phyloP scores from a whole-genome alignment of 2,113 vertebrate genomes.

The Hiodon alosoides region DNA sequence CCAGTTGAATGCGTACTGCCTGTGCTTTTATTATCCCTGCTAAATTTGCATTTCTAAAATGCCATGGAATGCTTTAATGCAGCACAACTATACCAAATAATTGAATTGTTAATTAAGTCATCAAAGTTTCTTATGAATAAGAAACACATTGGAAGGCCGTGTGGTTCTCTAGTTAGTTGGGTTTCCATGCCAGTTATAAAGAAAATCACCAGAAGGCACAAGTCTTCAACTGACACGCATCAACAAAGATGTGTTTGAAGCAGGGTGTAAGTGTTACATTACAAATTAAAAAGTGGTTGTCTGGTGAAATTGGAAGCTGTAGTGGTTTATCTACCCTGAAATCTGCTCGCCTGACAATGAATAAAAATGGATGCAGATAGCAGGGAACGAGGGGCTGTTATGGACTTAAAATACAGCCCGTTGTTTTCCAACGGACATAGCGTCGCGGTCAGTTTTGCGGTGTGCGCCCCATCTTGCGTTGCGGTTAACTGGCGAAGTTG shows the following conservation, averaged over 20 bases:
- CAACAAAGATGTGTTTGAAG: background rate
- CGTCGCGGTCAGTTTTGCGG: too few species aligned
- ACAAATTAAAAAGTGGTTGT: constrained; percentile 15
- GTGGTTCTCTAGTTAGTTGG: background rate
- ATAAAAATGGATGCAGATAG: constrained; percentile 6
- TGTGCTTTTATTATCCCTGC: background rate
- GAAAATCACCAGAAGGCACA: background rate
- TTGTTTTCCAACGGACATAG: too few species aligned
- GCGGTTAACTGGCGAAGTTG: too few species aligned
- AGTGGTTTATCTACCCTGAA: constrained; percentile 5
- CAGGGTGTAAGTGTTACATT: background rate
- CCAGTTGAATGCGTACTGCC: background rate
- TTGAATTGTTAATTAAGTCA: too few species aligned
- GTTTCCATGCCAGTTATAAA: background rate
- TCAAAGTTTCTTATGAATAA: too few species aligned
- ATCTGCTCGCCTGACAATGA: constrained; percentile 13
- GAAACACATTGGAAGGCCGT: background rate
- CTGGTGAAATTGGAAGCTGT: constrained; percentile 12
- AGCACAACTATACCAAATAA: background rate
- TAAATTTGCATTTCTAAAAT: background rate
- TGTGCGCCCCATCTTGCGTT: too few species aligned
- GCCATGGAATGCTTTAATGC: background rate
- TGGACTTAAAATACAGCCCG: background rate
- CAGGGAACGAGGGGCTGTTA: background rate
- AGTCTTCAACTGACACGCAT: background rate